Conservation (phyloP, 1,140 invertebrate genomes). For the Cataglyphis hispanica region DNA sequence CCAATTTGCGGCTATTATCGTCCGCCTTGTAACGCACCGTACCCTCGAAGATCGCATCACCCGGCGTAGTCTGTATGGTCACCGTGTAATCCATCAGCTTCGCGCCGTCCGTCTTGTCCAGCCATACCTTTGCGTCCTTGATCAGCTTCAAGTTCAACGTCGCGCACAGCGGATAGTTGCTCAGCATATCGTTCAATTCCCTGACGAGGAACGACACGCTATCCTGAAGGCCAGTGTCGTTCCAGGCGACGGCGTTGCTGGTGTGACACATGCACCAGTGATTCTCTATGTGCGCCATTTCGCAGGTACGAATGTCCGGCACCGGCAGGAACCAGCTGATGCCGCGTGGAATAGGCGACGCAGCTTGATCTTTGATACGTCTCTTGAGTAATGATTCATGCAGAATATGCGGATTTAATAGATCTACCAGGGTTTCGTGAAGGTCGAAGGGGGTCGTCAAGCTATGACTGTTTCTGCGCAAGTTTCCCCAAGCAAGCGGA, state of each 20-base stretch:
- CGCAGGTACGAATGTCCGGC: constrained; percentile 91
- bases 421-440: constrained; percentile 89
- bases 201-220: constrained; percentile 88
- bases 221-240: constrained; percentile 85
- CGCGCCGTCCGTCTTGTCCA: constrained; percentile 82
- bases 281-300: constrained; percentile 90
- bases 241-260: constrained; percentile 86
- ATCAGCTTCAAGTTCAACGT: constrained; percentile 87
- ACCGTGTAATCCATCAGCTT: constrained; percentile 89
- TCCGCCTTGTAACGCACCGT: constrained; percentile 87
- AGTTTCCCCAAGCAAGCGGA: constrained; percentile 84
- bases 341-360: constrained; percentile 86
- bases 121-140: constrained; percentile 87
- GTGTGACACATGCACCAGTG: constrained; percentile 95
- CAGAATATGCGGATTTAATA: constrained; percentile 86
- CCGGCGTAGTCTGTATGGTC: constrained; percentile 89
- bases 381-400: constrained; percentile 73
- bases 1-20: constrained; percentile 84
- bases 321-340: constrained; percentile 93
- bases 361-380: constrained; percentile 71
- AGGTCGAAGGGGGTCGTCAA: constrained; percentile 89
- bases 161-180: constrained; percentile 88
- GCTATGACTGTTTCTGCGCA: constrained; percentile 86
- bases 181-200: constrained; percentile 89
- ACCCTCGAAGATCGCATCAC: constrained; percentile 92